Percentiles rank a stretch among this genome's conserved stretches.
Evolutionary conservation across 1,140 invertebrate genomes (phyloP).

Genomic region (Coenobita brevimanus): DNA sequence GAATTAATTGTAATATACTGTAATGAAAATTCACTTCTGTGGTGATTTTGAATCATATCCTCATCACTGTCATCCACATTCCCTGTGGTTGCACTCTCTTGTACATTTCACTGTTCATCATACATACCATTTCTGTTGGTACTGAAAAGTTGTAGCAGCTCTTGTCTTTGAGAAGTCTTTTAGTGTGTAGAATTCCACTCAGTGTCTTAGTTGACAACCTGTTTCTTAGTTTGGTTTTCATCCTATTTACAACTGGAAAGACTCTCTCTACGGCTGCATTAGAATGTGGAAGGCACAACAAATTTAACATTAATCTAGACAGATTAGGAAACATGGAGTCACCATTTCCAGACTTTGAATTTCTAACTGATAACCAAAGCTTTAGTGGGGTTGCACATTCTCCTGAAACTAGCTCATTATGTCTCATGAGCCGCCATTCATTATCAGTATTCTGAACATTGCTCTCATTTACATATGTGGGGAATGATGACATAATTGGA

Average conservation of each 20-base stretch:
- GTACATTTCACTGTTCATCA: slow-evolving; percentile 16
- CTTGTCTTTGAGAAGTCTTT: neutral
- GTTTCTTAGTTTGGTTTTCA: slow-evolving; percentile 18
- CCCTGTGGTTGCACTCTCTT: neutral
- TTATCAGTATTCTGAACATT: neutral
- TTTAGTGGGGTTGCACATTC: neutral
- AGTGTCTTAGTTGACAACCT: slow-evolving; percentile 6
- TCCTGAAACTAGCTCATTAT: neutral
- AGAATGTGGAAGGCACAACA: slow-evolving; percentile 4
- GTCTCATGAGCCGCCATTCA: slow-evolving; percentile 16
- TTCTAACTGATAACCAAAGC: neutral
- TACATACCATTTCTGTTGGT: neutral
- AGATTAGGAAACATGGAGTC: slow-evolving; percentile 16
- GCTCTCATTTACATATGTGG: neutral
- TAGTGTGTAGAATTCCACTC: slow-evolving; percentile 15
- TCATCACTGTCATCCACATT: slow-evolving; percentile 8
- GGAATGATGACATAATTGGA: slow-evolving; percentile 14
- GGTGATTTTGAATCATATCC: neutral
- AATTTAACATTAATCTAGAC: neutral
- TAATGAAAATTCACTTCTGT: too few relatives aligned
- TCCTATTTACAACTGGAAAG: neutral
- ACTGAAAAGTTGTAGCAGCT: slow-evolving; percentile 17
- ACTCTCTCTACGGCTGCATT: slow-evolving; percentile 23
- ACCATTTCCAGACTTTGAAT: neutral
- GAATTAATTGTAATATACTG: neutral